Percentiles rank a stretch among this genome's conserved stretches.
Conservation (phyloP, 2,113 vertebrate genomes). For the Cryptomyrus ogoouensis region DNA sequence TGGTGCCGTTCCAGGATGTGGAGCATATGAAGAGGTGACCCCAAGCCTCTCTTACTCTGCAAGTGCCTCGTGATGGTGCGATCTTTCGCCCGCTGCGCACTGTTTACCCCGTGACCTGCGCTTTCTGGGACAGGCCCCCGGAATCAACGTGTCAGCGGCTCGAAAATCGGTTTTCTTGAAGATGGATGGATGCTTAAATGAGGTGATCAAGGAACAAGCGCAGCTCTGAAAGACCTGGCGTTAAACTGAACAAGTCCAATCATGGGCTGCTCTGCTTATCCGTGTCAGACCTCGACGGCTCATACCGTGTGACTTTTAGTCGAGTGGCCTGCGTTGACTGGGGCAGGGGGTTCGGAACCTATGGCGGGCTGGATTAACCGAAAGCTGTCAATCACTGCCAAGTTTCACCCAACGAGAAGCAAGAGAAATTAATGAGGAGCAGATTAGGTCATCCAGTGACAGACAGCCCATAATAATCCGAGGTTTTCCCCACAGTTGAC, state of each 20-base stretch:
- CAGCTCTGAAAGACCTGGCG: neutral
- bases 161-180: neutral
- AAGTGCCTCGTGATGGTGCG: neutral
- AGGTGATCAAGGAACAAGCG: neutral
- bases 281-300: neutral
- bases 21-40: neutral
- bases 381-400: neutral
- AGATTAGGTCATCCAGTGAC: neutral
- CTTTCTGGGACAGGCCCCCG: neutral
- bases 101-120: neutral
- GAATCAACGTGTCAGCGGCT: neutral
- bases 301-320: neutral
- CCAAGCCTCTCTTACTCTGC: neutral
- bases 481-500: neutral
- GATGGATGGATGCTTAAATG: neutral
- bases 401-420: neutral
- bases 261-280: neutral
- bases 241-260: neutral
- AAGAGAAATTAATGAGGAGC: neutral
- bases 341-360: neutral
- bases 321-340: neutral
- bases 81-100: neutral
- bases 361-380: neutral
- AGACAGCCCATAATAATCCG: neutral
- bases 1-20: neutral